Conservation (phyloP, 2,113 vertebrate genomes). For the Serinus canaria region DNA sequence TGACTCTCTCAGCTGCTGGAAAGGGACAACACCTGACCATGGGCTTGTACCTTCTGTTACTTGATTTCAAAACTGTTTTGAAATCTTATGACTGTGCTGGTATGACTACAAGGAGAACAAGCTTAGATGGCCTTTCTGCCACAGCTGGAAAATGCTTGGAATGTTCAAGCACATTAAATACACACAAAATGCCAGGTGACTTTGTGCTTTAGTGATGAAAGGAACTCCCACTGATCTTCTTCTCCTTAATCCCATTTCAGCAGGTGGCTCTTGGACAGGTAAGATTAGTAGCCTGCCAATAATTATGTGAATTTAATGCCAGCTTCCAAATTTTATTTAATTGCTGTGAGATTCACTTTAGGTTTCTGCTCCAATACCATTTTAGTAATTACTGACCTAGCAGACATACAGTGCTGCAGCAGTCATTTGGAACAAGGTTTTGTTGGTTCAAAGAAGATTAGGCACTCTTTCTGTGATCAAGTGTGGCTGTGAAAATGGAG, state of each 20-base stretch:
- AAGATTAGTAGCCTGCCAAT: background rate
- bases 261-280: background rate
- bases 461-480: background rate
- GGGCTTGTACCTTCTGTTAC: background rate
- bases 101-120: background rate
- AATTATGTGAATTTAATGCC: background rate
- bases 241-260: background rate
- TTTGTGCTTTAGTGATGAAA: background rate
- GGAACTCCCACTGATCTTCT: background rate
- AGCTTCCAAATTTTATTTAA: background rate
- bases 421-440: background rate
- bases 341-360: background rate
- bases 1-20: background rate
- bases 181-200: background rate
- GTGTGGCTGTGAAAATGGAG: background rate
- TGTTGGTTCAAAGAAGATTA: background rate
- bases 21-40: rapidly evolving
- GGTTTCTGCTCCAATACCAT: background rate
- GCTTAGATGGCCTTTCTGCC: background rate
- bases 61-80: background rate
- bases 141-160: background rate
- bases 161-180: background rate
- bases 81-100: background rate
- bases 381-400: background rate
- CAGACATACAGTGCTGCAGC: background rate